Conservation (phyloP, 2,888 invertebrate genomes). For the Eupsilia transversa region DNA sequence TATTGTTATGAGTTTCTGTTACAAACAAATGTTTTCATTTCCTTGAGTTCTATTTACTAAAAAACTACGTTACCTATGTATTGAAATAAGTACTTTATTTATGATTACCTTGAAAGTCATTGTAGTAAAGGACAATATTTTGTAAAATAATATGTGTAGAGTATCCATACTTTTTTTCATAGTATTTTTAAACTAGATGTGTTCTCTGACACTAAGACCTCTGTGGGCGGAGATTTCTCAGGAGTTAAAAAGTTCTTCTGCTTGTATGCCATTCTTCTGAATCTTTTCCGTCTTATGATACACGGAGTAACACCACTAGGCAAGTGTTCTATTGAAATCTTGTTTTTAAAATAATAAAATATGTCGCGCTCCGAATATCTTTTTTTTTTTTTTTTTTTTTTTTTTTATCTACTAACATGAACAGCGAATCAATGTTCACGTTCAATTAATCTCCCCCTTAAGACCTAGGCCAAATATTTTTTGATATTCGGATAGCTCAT, state of each 20-base stretch:
- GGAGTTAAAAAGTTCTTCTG: not conserved
- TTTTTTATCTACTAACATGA: no score
- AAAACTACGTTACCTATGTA: not conserved
- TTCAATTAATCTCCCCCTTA: no score
- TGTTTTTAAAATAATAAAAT: not conserved
- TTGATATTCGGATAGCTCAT: no score
- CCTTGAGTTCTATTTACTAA: conserved; percentile 7
- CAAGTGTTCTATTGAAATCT: not conserved
- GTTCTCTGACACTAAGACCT: not conserved
- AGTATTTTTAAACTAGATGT: not conserved
- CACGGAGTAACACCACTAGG: not conserved
- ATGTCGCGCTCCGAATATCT: not conserved
- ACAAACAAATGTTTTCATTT: conserved; percentile 28
- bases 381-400: no score
- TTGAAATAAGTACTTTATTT: conserved; percentile 8
- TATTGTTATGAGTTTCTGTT: conserved; percentile 21
- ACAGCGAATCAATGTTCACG: no score
- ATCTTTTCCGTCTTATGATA: not conserved
- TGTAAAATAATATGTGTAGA: not conserved
- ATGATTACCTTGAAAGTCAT: conserved; percentile 1
- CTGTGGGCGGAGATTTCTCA: no score
- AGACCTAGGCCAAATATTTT: no score
- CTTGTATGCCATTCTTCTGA: not conserved
- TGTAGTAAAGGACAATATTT: not conserved
- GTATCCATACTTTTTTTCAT: not conserved